A percentile compares a stretch with the other conserved stretches of the same genome.
These are phyloP conservation scores for Spinibarbus caldwelli DNA, from an alignment of 2,797 vertebrate species.

Conservation along the genomic window DNA sequence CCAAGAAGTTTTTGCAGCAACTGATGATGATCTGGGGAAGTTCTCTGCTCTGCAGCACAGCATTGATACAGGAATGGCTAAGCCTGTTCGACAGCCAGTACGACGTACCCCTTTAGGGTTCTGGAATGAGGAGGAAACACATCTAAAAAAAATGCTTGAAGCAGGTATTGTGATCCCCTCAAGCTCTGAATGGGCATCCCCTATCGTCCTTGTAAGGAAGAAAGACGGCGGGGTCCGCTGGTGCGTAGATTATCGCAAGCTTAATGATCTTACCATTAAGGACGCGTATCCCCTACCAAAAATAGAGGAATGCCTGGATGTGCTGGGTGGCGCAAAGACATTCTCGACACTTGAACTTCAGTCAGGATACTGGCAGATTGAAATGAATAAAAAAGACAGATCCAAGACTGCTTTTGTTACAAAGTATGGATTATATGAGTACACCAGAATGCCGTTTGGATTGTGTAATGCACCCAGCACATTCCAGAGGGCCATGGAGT, in stretches of 20 bases:
- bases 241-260: background rate
- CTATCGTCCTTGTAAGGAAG: background rate
- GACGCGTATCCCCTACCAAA: background rate
- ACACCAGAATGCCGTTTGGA: conserved; percentile 69
- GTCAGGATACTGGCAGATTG: conserved; percentile 41
- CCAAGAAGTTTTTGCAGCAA: background rate
- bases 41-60: background rate
- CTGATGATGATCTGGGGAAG: background rate
- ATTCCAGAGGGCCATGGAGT: conserved; percentile 68
- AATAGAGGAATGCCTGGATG: conserved; percentile 3
- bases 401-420: conserved; percentile 62
- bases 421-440: conserved; percentile 50
- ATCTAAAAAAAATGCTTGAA: background rate
- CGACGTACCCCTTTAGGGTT: background rate
- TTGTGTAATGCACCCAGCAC: conserved; percentile 68
- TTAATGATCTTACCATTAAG: background rate
- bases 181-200: background rate
- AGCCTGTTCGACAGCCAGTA: background rate
- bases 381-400: conserved; percentile 63
- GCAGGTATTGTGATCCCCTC: background rate
- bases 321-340: background rate
- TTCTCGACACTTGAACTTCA: background rate
- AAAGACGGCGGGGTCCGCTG: background rate
- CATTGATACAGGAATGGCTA: no score
- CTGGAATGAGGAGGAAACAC: background rate